These are phyloP conservation scores for Pinctada fucata DNA, from an alignment of 2,888 invertebrate species.

Conservation along the genomic window DNA sequence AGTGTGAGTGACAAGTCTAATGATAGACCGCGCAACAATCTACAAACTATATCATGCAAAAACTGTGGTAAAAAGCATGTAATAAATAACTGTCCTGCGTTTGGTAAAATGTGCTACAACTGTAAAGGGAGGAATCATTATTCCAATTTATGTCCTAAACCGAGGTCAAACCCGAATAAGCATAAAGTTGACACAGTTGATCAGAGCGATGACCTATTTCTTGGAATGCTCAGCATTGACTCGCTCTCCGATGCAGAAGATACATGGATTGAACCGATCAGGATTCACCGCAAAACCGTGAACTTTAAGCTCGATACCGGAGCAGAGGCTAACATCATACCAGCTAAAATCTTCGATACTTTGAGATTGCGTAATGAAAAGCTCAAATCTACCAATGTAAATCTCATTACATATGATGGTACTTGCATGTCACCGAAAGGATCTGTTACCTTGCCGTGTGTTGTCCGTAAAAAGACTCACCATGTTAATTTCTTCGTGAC, in stretches of 20 bases:
- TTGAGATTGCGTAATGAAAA: not conserved
- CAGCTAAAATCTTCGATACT: constrained; percentile 2
- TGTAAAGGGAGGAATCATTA: constrained; percentile 25
- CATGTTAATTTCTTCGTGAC: too few relatives aligned
- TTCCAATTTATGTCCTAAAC: constrained; percentile 13
- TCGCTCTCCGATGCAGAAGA: not conserved
- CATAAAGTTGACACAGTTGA: not conserved
- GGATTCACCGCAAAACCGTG: not conserved
- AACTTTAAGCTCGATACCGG: constrained; percentile 30
- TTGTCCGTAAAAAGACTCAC: not conserved
- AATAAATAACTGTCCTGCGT: constrained; percentile 30
- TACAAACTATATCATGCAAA: constrained; percentile 7
- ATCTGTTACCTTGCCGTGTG: not conserved
- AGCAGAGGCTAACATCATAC: constrained; percentile 28
- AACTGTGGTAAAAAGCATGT: constrained; percentile 31
- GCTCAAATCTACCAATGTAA: not conserved
- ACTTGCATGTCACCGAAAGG: constrained; percentile 1
- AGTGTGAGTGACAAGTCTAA: not conserved
- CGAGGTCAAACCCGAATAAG: not conserved
- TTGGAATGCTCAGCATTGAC: constrained; percentile 15
- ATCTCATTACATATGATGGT: constrained; percentile 13
- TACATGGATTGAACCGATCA: constrained; percentile 5
- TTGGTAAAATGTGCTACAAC: constrained; percentile 29
- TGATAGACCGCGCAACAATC: not conserved
- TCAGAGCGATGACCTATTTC: constrained; percentile 3